Evolutionary conservation across 2,888 invertebrate genomes (phyloP), one percentile per base, ranked within the genome.

Genomic region (Stenichneumon culpator): DNA sequence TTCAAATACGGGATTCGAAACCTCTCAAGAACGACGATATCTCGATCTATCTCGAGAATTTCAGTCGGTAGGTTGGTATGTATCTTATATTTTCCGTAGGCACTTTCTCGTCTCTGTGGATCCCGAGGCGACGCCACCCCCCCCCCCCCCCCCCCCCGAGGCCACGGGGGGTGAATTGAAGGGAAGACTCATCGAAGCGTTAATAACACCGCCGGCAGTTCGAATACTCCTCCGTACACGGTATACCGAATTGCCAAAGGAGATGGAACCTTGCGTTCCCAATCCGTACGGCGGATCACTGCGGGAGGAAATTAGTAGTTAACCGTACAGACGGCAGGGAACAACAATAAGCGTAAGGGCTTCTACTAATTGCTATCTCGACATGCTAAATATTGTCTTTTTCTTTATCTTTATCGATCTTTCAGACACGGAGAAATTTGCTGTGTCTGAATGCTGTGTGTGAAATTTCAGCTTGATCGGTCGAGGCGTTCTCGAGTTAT

Each of bases 101-200:
- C 79, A 80, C 65, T 77, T 80, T 72, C 67, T 39, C 54, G 28
- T 28, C 63, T 28, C 63, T 70, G 68, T 44, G 82, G 79, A 84
- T 84, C 84, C 84, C 84, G 82, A 74, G 75, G 83, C 75, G 79
- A 79, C 86, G 84, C 16, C 11, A 3, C 14, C 44, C 11, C 11
- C 3, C 44, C 16, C 16, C 3, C 14, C 70, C 44, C 44, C 7
- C 79, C 63, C 84, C 74, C 87, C 87, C 86, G 89, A 22, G 54
- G 54, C 54, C 67, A 87, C 88, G 84, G 91, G 91, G 90, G 90
- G 90, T 89, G 90, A 91, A 91, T 91, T 90, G 87, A 88, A 91
- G 86, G 84, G 90, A 90, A 89, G 89, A 89, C 90, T 91, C 89
- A 89, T 86, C 89, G 74, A 81, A 84, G 84, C 79, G 84, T 84